Percentiles rank a stretch among this genome's conserved stretches.
These are phyloP conservation scores for Leptinotarsa defecta DNA, from an alignment of 1,140 invertebrate species.

Conservation along the genomic window DNA sequence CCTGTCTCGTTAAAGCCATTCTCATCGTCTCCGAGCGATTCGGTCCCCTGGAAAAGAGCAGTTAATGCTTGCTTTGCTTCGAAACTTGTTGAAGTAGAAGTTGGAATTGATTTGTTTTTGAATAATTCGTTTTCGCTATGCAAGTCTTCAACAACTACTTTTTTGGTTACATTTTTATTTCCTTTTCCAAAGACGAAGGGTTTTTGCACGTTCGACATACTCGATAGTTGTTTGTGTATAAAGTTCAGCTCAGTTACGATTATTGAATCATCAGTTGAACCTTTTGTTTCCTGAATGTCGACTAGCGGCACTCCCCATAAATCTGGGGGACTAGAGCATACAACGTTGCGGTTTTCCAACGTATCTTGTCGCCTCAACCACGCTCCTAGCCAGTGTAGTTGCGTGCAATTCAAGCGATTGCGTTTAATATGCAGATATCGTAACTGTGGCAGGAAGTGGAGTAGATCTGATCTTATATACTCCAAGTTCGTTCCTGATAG, in stretches of 20 bases:
- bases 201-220: not conserved
- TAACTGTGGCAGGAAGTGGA: constrained; percentile 72
- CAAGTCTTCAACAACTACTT: too few relatives aligned
- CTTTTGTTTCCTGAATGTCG: constrained; percentile 53
- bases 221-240: not conserved
- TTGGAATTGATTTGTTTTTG: not conserved
- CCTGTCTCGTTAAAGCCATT: not conserved
- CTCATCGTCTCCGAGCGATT: not conserved
- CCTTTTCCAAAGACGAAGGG: not conserved
- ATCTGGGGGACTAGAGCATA: constrained; percentile 55
- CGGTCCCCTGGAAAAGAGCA: not conserved
- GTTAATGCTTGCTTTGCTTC: not conserved
- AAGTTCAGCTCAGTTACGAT: not conserved
- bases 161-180: too few relatives aligned
- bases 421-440: constrained; percentile 63
- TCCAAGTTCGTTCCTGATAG: constrained; percentile 68
- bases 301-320: constrained; percentile 55
- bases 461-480: constrained; percentile 68
- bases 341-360: constrained; percentile 54
- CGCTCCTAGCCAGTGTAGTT: constrained; percentile 66
- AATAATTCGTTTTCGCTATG: not conserved
- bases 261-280: not conserved
- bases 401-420: constrained; percentile 69
- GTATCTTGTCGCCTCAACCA: constrained; percentile 65
- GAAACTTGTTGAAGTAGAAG: not conserved